Conservation (phyloP, 2,113 vertebrate genomes). For the Neogale vison region DNA sequence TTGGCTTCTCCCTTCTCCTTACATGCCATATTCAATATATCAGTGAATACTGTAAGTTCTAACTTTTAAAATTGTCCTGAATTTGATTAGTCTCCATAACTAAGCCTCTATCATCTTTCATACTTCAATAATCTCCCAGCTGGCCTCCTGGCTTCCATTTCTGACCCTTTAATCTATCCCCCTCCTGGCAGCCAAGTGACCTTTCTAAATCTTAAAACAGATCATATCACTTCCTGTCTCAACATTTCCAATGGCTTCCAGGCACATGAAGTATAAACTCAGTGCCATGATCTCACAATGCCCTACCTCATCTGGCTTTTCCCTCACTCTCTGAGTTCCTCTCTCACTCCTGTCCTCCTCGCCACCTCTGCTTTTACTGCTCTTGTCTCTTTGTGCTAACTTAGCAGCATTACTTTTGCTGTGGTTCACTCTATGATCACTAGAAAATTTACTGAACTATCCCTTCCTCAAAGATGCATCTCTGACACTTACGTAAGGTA, state of each 20-base stretch:
- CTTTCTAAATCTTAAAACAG: not conserved
- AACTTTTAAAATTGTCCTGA: constrained; percentile 2
- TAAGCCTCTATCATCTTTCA: not conserved
- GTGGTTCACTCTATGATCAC: not conserved
- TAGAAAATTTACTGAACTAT: not conserved
- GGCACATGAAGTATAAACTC: not conserved
- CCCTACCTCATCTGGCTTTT: not conserved
- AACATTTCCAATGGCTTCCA: not conserved
- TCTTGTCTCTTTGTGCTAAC: not conserved
- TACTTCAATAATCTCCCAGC: not conserved
- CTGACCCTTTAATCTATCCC: not conserved
- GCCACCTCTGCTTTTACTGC: not conserved
- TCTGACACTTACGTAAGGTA: not conserved
- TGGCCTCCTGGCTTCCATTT: not conserved
- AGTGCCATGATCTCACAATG: not conserved
- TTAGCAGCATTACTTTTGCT: not conserved
- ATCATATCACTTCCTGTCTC: not conserved
- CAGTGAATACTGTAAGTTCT: not conserved
- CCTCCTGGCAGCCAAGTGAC: not conserved
- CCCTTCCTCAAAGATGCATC: not conserved
- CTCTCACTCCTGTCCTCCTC: not conserved
- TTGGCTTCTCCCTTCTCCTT: not conserved
- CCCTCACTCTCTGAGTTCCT: not conserved
- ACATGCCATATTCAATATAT: not conserved
- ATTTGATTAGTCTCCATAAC: not conserved